These are phyloP conservation scores for Xenopus petersii DNA, from an alignment of 2,797 vertebrate species.

Conservation along the genomic window DNA sequence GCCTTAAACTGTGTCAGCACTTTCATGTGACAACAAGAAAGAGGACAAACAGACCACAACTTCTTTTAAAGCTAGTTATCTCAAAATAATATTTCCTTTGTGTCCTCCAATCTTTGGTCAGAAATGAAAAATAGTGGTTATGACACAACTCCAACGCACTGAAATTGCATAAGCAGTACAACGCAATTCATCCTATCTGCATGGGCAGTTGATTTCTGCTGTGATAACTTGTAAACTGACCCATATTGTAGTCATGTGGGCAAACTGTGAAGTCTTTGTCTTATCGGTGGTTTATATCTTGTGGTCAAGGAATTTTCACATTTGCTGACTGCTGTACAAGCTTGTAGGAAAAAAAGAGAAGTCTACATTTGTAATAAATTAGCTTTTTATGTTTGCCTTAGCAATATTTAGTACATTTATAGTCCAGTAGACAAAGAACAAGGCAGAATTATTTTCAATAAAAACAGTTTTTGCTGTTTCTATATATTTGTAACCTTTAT, in stretches of 20 bases:
- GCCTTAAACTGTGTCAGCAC: background rate
- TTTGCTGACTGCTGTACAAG: background rate
- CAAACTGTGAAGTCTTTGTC: conserved; percentile 9
- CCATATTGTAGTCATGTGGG: conserved; percentile 18
- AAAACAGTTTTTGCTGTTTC: no score
- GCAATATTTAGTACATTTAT: no score
- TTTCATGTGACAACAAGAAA: conserved; percentile 2
- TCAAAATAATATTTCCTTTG: background rate
- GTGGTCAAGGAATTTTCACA: background rate
- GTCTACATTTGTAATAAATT: background rate
- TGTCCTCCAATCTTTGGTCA: background rate
- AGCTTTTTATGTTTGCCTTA: background rate
- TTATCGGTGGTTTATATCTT: conserved; percentile 17
- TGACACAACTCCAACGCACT: background rate
- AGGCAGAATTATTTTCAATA: no score
- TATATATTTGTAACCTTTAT: no score
- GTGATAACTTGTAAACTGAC: conserved; percentile 16
- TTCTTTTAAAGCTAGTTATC: background rate
- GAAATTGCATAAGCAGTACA: background rate
- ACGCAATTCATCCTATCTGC: conserved; percentile 11
- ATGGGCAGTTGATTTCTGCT: conserved; percentile 13
- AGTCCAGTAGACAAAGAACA: no score
- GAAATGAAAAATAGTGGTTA: conserved; percentile 12
- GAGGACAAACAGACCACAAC: background rate
- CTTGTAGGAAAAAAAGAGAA: conserved; percentile 1